These are phyloP conservation scores for Pyrocephalus nanus DNA, from an alignment of 2,797 vertebrate species.

Conservation along the genomic window DNA sequence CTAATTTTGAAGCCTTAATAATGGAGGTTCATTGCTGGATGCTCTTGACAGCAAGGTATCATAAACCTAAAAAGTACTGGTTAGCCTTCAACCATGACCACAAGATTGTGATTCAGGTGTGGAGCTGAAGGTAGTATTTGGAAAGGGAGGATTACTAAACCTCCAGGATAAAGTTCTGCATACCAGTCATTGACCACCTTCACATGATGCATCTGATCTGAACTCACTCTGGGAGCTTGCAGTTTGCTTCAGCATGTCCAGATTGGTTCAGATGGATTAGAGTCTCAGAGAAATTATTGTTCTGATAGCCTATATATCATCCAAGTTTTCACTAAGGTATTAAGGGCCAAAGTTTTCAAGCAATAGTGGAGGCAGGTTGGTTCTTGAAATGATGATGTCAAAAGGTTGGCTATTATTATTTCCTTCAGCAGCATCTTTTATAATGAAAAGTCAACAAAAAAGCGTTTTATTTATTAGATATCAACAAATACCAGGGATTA, in stretches of 20 bases:
- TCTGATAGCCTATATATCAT: not conserved
- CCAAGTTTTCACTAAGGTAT: conserved; percentile 3
- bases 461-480: conserved; percentile 10
- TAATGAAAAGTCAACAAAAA: conserved; percentile 25
- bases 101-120: not conserved
- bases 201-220: not conserved
- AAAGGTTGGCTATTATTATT: not conserved
- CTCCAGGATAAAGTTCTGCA: not conserved
- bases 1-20: not conserved
- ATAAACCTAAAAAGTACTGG: not conserved
- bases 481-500: conserved; percentile 31
- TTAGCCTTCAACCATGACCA: not conserved
- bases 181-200: not conserved
- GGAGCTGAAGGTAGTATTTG: not conserved
- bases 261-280: not conserved
- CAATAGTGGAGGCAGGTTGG: not conserved
- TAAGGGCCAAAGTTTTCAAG: not conserved
- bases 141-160: not conserved
- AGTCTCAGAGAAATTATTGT: not conserved
- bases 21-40: not conserved
- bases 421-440: conserved; percentile 18
- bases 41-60: not conserved
- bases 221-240: not conserved
- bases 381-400: conserved; percentile 31
- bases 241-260: not conserved